Conservation (phyloP, 2,888 invertebrate genomes). For the Rhogogaster chlorosoma region DNA sequence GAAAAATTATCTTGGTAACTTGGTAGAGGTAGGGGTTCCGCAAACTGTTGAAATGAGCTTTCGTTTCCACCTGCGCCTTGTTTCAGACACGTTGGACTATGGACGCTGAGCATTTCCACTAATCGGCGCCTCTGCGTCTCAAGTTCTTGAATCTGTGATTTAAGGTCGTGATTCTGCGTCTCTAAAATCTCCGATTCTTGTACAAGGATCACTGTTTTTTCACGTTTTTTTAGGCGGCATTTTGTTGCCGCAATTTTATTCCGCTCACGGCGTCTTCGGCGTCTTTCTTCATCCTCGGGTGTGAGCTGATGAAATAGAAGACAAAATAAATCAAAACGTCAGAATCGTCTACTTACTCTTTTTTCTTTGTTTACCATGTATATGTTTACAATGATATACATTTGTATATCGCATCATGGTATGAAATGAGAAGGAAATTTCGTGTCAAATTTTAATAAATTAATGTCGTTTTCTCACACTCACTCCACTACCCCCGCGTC, state of each 20-base stretch:
- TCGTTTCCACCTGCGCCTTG: conserved; percentile 75
- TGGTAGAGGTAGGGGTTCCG: conserved; percentile 70
- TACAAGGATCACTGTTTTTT: conserved; percentile 91
- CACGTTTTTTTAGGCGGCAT: conserved; percentile 95
- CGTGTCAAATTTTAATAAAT: neutral
- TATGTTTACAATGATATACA: neutral
- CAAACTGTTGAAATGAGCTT: conserved; percentile 75
- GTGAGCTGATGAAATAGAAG: conserved; percentile 83
- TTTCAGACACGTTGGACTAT: conserved; percentile 86
- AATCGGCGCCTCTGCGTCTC: conserved; percentile 89
- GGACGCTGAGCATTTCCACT: conserved; percentile 88
- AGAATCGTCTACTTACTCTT: neutral
- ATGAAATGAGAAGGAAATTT: neutral
- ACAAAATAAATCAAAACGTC: neutral
- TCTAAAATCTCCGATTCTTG: conserved; percentile 92
- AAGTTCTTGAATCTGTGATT: conserved; percentile 89
- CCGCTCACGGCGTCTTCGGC: conserved; percentile 91
- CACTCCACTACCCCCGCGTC: conserved; percentile 79
- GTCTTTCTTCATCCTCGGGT: conserved; percentile 94
- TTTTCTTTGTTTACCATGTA: neutral
- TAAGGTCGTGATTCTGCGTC: conserved; percentile 91
- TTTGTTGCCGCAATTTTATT: conserved; percentile 98
- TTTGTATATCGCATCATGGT: neutral
- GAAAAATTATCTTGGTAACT: conserved; percentile 75
- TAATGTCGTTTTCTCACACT: conserved; percentile 61